Percentiles rank a stretch among this genome's conserved stretches.
These are phyloP conservation scores for Pectinophora gossypiella DNA, from an alignment of 1,140 invertebrate species.

Conservation along the genomic window DNA sequence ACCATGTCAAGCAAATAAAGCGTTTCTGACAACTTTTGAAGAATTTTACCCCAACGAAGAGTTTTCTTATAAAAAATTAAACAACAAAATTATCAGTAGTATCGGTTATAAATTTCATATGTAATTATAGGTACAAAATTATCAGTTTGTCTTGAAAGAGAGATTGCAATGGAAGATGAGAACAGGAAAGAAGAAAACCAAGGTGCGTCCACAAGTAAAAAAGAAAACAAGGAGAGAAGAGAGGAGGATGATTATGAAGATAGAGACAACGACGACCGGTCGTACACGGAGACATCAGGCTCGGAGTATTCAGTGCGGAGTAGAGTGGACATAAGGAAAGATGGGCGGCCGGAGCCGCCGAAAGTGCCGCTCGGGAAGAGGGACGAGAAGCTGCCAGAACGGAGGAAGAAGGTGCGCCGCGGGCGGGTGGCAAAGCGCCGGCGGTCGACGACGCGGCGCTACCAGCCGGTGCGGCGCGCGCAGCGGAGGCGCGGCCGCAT, in stretches of 20 bases:
- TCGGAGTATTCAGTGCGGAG: conserved; percentile 27
- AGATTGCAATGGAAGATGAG: conserved; percentile 38
- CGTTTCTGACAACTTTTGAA: background rate
- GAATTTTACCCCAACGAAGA: too few species aligned
- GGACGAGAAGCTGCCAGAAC: conserved; percentile 5
- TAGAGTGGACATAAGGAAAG: conserved; percentile 17
- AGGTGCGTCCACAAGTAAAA: conserved; percentile 35
- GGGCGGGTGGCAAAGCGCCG: conserved; percentile 32
- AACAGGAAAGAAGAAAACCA: conserved; percentile 25
- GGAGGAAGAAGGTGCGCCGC: conserved; percentile 13
- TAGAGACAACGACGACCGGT: background rate
- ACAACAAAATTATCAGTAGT: too few species aligned
- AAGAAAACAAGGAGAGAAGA: conserved; percentile 25
- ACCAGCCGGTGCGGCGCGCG: conserved; percentile 12
- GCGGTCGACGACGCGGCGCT: conserved; percentile 15
- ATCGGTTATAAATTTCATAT: conserved; percentile 18
- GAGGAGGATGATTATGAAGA: conserved; percentile 11
- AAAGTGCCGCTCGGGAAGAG: conserved; percentile 9
- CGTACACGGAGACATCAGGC: conserved; percentile 26
- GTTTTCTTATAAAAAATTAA: too few species aligned
- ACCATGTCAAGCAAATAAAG: background rate
- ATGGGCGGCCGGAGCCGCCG: conserved; percentile 7
- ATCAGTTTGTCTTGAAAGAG: conserved; percentile 36
- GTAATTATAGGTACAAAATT: conserved; percentile 35
- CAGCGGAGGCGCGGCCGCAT: conserved; percentile 1